A percentile compares a stretch with the other conserved stretches of the same genome.
phyloP scores from a whole-genome alignment of 2,113 vertebrate genomes.

The Pristiophorus japonicus region DNA sequence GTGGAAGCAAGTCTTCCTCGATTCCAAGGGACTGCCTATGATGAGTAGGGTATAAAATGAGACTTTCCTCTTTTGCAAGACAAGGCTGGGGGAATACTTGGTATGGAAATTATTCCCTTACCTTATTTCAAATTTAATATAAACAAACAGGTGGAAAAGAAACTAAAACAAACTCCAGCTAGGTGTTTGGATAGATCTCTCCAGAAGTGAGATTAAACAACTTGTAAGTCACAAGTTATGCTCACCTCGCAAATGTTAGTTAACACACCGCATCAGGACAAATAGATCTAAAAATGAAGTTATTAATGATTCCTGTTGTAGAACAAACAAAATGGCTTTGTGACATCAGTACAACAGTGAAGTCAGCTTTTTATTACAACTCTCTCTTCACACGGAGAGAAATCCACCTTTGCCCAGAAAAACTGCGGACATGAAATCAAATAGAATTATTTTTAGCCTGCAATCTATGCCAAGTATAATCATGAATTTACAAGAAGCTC shows the following conservation, averaged over 20 bases:
- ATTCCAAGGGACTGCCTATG: no score
- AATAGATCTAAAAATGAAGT: background rate
- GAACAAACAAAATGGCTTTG: background rate
- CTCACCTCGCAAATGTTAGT: background rate
- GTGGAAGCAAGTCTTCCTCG: no score
- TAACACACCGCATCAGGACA: background rate
- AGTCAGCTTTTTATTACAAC: no score
- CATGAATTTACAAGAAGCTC: background rate
- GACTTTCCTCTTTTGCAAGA: background rate
- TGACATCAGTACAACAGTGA: background rate
- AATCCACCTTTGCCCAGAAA: background rate
- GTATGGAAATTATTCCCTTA: background rate
- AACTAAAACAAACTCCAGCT: no score
- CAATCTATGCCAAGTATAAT: background rate
- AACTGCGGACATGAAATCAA: background rate
- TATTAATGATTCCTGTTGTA: background rate
- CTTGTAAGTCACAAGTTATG: background rate
- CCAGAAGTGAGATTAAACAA: background rate
- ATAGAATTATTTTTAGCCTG: background rate
- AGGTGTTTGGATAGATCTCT: no score
- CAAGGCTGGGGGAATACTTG: background rate
- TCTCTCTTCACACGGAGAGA: background rate
- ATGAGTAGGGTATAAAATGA: background rate
- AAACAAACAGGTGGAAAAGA: no score
- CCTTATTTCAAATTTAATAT: background rate